Conservation (phyloP, 1,140 invertebrate species). For the Bemisia tabaci region DNA sequence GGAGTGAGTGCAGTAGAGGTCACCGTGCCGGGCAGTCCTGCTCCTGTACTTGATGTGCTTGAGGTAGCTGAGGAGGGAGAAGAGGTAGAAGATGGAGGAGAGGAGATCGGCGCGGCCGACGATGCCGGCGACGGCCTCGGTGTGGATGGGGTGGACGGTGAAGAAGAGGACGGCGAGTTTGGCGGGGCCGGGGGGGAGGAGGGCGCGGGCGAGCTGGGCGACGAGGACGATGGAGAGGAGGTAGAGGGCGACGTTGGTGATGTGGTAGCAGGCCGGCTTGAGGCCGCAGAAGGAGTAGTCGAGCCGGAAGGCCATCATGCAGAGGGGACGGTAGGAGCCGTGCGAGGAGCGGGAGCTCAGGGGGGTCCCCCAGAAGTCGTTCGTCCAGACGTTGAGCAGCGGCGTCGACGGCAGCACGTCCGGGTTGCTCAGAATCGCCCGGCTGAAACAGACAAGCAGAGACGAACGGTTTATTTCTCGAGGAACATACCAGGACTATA, state of each 20-base stretch:
- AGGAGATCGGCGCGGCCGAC: constrained; percentile 87
- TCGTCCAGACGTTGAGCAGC: constrained; percentile 37
- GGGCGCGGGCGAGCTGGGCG: constrained; percentile 36
- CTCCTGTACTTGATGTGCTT: constrained; percentile 30
- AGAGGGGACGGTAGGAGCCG: constrained; percentile 88
- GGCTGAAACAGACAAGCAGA: constrained; percentile 43
- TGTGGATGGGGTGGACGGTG: constrained; percentile 88
- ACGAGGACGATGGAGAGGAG: constrained; percentile 62
- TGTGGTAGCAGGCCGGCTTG: constrained; percentile 63
- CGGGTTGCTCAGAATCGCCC: constrained; percentile 72
- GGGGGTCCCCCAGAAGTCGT: constrained; percentile 87
- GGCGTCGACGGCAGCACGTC: constrained; percentile 62
- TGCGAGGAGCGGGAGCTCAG: constrained; percentile 71
- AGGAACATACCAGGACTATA: no score
- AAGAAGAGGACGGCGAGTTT: constrained; percentile 61
- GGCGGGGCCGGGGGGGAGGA: constrained; percentile 16
- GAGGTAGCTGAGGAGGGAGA: constrained; percentile 69
- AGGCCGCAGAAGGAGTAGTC: constrained; percentile 60
- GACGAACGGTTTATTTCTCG: constrained; percentile 1
- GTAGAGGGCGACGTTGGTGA: constrained; percentile 68
- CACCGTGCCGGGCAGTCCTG: neutral
- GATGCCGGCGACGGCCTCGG: constrained; percentile 88
- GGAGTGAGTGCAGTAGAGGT: no score
- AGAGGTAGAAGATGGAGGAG: constrained; percentile 76
- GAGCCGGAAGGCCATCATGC: constrained; percentile 80